phyloP scores from a whole-genome alignment of 2,797 vertebrate genomes.

The Acipenser transmontanus region DNA sequence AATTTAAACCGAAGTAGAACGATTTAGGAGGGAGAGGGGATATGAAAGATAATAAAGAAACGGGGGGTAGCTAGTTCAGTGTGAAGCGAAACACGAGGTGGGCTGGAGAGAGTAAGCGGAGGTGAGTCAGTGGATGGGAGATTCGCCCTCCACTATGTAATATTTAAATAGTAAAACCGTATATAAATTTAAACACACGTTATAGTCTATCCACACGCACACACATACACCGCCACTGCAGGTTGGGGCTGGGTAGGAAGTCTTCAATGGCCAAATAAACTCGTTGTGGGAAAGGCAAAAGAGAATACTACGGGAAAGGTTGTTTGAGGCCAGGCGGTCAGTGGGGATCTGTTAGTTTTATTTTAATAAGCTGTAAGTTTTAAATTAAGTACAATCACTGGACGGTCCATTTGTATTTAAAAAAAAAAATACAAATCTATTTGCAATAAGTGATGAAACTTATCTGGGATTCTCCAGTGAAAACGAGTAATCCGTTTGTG shows the following conservation, averaged over 20 bases:
- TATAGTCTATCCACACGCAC: neutral
- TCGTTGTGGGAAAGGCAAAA: constrained; percentile 23
- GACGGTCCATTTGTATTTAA: too few species aligned
- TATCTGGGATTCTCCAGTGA: constrained; percentile 1
- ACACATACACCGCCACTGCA: constrained; percentile 6
- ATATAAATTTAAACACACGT: neutral
- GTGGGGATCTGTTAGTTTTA: constrained; percentile 18
- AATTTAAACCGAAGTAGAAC: too few species aligned
- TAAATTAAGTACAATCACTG: neutral
- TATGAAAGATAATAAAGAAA: neutral
- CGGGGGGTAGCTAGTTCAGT: constrained; percentile 54
- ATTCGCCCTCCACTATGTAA: constrained; percentile 37
- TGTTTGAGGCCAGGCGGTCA: constrained; percentile 78
- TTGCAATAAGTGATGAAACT: neutral
- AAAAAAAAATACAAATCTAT: neutral
- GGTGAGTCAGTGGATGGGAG: constrained; percentile 67
- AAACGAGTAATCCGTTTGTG: constrained; percentile 21
- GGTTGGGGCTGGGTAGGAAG: constrained; percentile 20
- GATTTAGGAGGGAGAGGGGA: too few species aligned
- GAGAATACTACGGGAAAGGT: constrained; percentile 44
- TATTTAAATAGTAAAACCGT: neutral
- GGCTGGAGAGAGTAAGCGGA: constrained; percentile 48
- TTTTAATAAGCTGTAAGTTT: constrained; percentile 12
- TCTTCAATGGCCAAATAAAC: constrained; percentile 8
- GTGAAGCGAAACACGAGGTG: constrained; percentile 69